Evolutionary conservation across 2,797 vertebrate species (phyloP).

Genomic region (Sebastes trivittatus): DNA sequence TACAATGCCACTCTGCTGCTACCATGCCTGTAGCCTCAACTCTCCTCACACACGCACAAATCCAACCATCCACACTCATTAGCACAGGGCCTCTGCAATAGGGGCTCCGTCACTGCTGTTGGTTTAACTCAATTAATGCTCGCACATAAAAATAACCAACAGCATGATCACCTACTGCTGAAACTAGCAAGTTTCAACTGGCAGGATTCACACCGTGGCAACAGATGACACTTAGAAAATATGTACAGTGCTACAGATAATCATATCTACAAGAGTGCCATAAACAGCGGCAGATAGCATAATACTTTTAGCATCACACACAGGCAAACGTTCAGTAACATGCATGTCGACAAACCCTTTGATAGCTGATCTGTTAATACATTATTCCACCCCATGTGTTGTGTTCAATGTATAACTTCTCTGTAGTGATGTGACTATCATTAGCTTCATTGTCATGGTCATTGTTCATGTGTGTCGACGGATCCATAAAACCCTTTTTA

Average conservation of each 20-base stretch:
- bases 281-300: neutral
- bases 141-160: neutral
- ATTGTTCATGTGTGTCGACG: neutral
- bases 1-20: conserved; percentile 40
- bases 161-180: conserved; percentile 4
- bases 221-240: neutral
- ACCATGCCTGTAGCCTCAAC: conserved; percentile 1
- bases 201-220: neutral
- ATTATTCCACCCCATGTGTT: neutral
- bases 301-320: neutral
- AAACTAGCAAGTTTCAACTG: conserved; percentile 12
- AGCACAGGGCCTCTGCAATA: conserved; percentile 17
- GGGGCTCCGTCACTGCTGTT: conserved; percentile 33
- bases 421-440: neutral
- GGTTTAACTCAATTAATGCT: neutral
- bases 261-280: neutral
- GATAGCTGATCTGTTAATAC: neutral
- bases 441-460: neutral
- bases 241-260: neutral
- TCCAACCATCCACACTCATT: conserved; percentile 23
- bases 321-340: neutral
- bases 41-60: conserved; percentile 11
- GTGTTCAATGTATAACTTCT: neutral
- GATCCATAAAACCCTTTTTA: neutral
- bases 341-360: neutral